Base-by-base conservation (phyloP, 2,113 vertebrate genomes). In the Platysternon megacephalum region DNA sequence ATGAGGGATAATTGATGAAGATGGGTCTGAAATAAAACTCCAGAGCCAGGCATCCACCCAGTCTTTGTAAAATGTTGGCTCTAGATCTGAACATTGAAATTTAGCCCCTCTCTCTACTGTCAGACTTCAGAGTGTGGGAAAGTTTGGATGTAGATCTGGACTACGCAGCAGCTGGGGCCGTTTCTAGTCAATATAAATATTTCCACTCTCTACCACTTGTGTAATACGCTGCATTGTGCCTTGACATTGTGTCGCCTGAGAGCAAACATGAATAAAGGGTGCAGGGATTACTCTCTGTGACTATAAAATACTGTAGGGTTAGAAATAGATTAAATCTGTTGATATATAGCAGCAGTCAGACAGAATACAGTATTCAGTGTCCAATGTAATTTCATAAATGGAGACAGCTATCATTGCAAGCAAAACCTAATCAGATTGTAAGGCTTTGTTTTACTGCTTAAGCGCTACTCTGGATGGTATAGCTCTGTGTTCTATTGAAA, bases 341-440 rank as follows among this genome's bases (percentile, higher is more conserved):
- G 14, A 72, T 51, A 26, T 76, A 53, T 46, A 88, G 16, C 12
- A 65, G 19, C 24, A 52, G 85, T 79, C 61, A 82, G 85, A 76
- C 44, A n/a, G 65, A 76, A 76, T 68, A 68, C 29, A 22, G 24
- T 58, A 74, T 83, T 79, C 79, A 86, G 46, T 88, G 2, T 82
- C 79, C 46, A 79, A 14, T 39, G 21, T 39, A 79, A 19, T 84
- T 94, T 93, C 78, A 53, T 86, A 89, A 90, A 76, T 61, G 19
- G 83, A 91, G 42, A 58, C 35, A 79, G 42, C 16, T 72, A 89
- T 2, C 68, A 89, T 26, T 79, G 28, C 80, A 92, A 52, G 81
- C 19, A 85, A 87, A 91, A 91, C 48, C 83, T 76, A 84, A 86
- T 90, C 46, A 90, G 78, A 93, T 92, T 82, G 39, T 56, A 95